Percentiles rank a stretch among this genome's conserved stretches.
Conservation (phyloP, 2,797 vertebrate species). For the Megalops cyprinoides region DNA sequence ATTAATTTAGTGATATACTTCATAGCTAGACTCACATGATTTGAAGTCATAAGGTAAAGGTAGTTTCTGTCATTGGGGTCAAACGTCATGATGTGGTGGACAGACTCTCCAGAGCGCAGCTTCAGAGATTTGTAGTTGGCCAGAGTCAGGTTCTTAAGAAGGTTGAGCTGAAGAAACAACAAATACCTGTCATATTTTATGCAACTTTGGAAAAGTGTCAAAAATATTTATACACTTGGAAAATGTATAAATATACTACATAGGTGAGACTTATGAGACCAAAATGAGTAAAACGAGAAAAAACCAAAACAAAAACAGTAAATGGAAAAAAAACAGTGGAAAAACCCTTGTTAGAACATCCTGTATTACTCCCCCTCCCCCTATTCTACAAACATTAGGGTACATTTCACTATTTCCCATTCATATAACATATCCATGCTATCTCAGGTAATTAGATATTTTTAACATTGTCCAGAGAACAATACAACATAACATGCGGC, state of each 20-base stretch:
- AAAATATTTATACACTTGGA: too few relatives aligned
- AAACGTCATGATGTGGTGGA: conserved; percentile 95
- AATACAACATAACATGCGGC: background rate
- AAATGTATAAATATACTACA: too few relatives aligned
- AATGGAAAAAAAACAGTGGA: too few relatives aligned
- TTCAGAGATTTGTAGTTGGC: conserved; percentile 80
- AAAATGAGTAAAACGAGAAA: background rate
- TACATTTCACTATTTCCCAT: background rate
- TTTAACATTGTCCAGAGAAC: background rate
- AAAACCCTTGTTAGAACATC: too few relatives aligned
- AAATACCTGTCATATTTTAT: background rate
- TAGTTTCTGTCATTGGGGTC: conserved; percentile 88
- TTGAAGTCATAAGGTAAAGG: conserved; percentile 93
- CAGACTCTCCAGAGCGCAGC: conserved; percentile 82
- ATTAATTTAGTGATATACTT: too few relatives aligned
- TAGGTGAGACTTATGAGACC: too few relatives aligned
- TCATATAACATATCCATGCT: background rate
- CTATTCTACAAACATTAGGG: too few relatives aligned
- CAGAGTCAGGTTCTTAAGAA: conserved; percentile 79
- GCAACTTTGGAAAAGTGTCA: background rate
- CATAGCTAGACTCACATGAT: conserved; percentile 83
- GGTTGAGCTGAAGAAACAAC: conserved; percentile 77
- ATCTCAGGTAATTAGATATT: background rate
- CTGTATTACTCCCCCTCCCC: too few relatives aligned
- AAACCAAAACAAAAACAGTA: background rate